Evolutionary conservation across 2,113 vertebrate genomes (phyloP).

Genomic region (Hydrochoerus hydrochaeris): DNA sequence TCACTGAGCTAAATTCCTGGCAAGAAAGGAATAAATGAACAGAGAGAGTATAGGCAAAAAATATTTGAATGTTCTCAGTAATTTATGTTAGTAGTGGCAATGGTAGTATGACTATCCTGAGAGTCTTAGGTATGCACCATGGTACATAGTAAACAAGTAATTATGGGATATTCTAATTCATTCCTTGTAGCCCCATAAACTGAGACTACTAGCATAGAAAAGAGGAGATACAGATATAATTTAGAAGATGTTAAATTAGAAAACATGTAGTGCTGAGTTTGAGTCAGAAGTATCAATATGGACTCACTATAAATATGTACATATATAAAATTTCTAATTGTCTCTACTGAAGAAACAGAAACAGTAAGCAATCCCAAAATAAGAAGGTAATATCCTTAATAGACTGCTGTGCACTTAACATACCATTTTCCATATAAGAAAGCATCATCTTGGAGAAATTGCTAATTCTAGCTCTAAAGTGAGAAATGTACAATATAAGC

Average conservation of each 20-base stretch:
- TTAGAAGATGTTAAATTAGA: neutral
- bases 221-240: neutral
- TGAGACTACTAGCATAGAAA: neutral
- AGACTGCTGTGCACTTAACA: neutral
- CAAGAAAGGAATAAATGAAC: neutral
- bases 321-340: neutral
- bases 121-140: neutral
- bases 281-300: neutral
- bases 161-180: constrained; percentile 2
- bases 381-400: neutral
- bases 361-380: neutral
- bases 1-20: no score
- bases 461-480: neutral
- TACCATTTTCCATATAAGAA: neutral
- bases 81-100: neutral
- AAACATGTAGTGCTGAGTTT: neutral
- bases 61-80: neutral
- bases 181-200: neutral
- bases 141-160: neutral
- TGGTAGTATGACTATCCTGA: neutral
- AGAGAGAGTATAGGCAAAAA: neutral
- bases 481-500: neutral
- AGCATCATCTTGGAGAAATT: constrained; percentile 6
- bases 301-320: neutral
- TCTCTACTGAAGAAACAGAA: constrained; percentile 7